These are phyloP conservation scores for Dufourea novaeangliae DNA, from an alignment of 1,140 invertebrate species.

Conservation along the genomic window DNA sequence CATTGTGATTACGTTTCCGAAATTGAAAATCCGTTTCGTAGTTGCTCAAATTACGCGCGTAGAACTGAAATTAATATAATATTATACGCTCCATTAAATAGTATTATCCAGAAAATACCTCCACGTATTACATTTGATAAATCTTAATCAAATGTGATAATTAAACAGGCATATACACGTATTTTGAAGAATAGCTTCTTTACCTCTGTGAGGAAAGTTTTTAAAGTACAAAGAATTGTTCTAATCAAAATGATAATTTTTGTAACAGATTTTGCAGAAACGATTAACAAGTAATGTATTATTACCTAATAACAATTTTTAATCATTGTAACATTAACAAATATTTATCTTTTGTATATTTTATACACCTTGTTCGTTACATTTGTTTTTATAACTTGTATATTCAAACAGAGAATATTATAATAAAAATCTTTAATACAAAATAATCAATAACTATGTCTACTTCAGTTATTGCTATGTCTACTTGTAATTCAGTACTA, in stretches of 20 bases:
- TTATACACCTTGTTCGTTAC: conserved; percentile 13
- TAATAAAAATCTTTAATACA: too few species aligned
- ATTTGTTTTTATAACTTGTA: neutral
- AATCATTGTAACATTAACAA: neutral
- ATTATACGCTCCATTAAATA: neutral
- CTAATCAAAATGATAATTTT: neutral
- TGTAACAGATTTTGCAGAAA: conserved; percentile 5
- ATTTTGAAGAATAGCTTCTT: conserved; percentile 28
- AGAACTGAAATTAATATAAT: neutral
- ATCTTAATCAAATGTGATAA: neutral
- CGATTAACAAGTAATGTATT: too few species aligned
- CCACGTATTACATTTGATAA: neutral
- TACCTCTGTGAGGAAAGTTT: conserved; percentile 8
- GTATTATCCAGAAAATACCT: neutral
- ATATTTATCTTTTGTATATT: conserved; percentile 29
- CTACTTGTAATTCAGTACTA: too few species aligned
- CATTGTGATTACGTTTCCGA: neutral
- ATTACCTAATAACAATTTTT: neutral
- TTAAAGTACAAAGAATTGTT: conserved; percentile 33
- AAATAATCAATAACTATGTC: too few species aligned
- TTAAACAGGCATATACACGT: neutral
- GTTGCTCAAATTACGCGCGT: neutral
- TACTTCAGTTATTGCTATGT: too few species aligned
- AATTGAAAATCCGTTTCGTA: neutral
- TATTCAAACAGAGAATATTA: too few species aligned